These are phyloP conservation scores for Drosophila meridiana DNA, from an alignment of 2,888 invertebrate species.

Conservation along the genomic window DNA sequence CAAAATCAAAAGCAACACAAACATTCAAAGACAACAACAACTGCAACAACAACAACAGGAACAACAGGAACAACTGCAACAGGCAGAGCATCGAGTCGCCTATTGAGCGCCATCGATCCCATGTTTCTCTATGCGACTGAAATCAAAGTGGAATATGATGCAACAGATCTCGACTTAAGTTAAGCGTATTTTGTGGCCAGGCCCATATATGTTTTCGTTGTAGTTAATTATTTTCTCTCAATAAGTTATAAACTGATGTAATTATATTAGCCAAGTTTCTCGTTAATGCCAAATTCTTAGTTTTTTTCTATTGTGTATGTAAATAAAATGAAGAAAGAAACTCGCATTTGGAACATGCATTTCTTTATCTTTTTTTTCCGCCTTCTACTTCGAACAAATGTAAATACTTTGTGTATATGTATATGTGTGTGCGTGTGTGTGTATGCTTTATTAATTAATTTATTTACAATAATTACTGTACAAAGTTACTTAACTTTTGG, in stretches of 20 bases:
- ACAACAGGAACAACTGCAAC: background rate
- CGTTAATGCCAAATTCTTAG: conserved; percentile 66
- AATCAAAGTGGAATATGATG: conserved; percentile 62
- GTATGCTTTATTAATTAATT: conserved; percentile 15
- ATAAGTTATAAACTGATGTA: conserved; percentile 36
- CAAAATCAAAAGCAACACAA: conserved; percentile 29
- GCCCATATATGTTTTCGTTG: conserved; percentile 20
- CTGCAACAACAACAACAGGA: background rate
- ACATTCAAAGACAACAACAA: conserved; percentile 5
- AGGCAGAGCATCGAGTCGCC: conserved; percentile 20
- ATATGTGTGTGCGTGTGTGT: conserved; percentile 17
- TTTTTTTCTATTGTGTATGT: conserved; percentile 28
- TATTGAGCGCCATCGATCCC: conserved; percentile 44
- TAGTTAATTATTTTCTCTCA: conserved; percentile 3
- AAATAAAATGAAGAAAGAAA: conserved; percentile 43
- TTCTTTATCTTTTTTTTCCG: conserved; percentile 12
- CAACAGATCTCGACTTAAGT: conserved; percentile 46
- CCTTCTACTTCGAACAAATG: conserved; percentile 14
- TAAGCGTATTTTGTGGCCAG: conserved; percentile 24
- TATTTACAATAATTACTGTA: conserved; percentile 12
- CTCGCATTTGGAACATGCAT: conserved; percentile 37
- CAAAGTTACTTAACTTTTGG: conserved; percentile 23
- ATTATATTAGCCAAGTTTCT: conserved; percentile 61
- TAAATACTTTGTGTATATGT: conserved; percentile 22
- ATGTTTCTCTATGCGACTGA: conserved; percentile 51